phyloP scores from a whole-genome alignment of 2,888 invertebrate genomes.

The Sarcophaga carnaria region DNA sequence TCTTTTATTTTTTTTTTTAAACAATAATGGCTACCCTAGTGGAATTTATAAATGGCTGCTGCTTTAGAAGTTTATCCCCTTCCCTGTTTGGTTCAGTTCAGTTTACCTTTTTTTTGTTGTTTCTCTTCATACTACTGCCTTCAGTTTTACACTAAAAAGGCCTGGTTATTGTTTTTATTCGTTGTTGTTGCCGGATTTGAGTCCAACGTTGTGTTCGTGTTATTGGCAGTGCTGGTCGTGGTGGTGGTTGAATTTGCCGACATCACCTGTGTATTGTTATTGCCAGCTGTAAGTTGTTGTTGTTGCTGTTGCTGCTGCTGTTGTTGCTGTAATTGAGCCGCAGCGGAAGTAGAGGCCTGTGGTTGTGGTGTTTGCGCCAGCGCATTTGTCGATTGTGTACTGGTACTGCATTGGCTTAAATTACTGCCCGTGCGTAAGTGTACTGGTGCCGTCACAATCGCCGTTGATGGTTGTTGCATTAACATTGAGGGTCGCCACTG shows the following conservation, averaged over 20 bases:
- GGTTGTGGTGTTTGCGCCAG: conserved; percentile 74
- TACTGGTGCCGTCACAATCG: conserved; percentile 75
- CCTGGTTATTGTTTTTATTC: conserved; percentile 77
- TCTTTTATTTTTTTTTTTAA: conserved; percentile 3
- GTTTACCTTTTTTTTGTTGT: conserved; percentile 12
- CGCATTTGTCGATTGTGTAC: conserved; percentile 80
- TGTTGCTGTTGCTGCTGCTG: conserved; percentile 70
- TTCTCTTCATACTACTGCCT: conserved; percentile 25
- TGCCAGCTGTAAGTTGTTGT: conserved; percentile 68
- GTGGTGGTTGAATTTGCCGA: conserved; percentile 62
- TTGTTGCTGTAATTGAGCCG: conserved; percentile 68
- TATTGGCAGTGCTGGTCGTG: conserved; percentile 27
- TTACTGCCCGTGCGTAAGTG: conserved; percentile 80
- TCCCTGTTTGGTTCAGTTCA: conserved; percentile 57
- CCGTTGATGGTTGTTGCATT: conserved; percentile 48
- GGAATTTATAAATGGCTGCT: conserved; percentile 70
- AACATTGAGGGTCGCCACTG: conserved; percentile 73
- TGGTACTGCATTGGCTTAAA: conserved; percentile 80
- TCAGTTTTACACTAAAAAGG: conserved; percentile 79
- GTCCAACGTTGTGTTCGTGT: conserved; percentile 55
- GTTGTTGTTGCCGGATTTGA: conserved; percentile 66
- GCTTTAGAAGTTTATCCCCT: conserved; percentile 52
- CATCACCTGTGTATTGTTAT: conserved; percentile 71
- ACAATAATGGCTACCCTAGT: conserved; percentile 55
- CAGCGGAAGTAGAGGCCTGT: conserved; percentile 73